Percentiles rank a stretch among this genome's conserved stretches.
phyloP scores from a whole-genome alignment of 2,113 vertebrate species.

The Sula dactylatra region DNA sequence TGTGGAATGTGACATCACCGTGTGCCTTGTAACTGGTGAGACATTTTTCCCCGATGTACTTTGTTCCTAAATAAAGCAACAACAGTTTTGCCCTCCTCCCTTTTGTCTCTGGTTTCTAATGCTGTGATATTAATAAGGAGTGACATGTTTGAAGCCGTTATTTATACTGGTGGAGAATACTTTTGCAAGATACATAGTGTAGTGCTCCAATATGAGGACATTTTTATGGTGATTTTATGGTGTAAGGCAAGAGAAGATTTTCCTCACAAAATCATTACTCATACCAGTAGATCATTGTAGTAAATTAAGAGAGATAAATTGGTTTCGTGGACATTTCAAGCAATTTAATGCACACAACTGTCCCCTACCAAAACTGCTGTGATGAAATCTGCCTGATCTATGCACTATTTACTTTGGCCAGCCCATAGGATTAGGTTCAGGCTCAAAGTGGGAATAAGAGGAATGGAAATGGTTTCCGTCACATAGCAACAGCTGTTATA shows the following conservation, averaged over 20 bases:
- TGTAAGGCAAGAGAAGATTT: neutral
- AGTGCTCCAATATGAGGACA: neutral
- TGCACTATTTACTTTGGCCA: neutral
- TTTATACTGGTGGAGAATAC: slow-evolving; percentile 59
- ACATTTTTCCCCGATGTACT: slow-evolving; percentile 29
- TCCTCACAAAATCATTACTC: neutral
- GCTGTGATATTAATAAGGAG: slow-evolving; percentile 72
- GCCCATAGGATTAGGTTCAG: neutral
- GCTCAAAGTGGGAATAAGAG: neutral
- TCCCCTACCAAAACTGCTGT: neutral
- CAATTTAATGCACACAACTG: neutral
- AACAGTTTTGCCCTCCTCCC: slow-evolving; percentile 55
- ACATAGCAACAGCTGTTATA: neutral
- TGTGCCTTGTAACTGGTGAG: slow-evolving; percentile 26
- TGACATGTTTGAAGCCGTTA: slow-evolving; percentile 72
- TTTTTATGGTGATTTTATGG: neutral
- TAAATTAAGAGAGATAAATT: neutral
- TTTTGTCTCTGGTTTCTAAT: slow-evolving; percentile 54
- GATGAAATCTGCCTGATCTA: neutral
- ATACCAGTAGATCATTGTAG: neutral
- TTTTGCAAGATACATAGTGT: slow-evolving; percentile 32
- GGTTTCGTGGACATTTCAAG: neutral
- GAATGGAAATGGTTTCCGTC: neutral
- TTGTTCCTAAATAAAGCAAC: slow-evolving; percentile 74
- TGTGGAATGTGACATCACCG: slow-evolving; percentile 22